Base-by-base conservation (phyloP, 1,140 invertebrate species). In the Monochamus saltuarius region DNA sequence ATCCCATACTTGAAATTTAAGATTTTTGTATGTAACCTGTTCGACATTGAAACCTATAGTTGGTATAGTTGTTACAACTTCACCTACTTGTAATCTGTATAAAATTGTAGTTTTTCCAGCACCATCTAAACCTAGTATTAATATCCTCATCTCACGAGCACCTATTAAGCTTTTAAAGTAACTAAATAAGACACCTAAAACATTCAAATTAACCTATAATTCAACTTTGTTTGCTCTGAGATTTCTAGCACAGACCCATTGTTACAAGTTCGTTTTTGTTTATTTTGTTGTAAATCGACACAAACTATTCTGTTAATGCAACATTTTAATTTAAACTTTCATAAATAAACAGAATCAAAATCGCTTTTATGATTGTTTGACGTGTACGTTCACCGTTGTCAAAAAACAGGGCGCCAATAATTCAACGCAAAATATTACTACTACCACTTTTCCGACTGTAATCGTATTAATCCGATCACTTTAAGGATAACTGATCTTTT, bases 21-120 rank as follows among this genome's bases (percentile, higher is more conserved):
- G 81, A 82, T 97, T 97, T 83, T 95, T 95, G 77, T 95, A 96
- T 69, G 91, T 93, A 45, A 97, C 94, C 87, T 96, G 93, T 80
- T 97, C 94, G 70, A 97, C 95, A 81, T 97, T 97, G 77, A 97
- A 97, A n/a, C 95, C 95, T 75, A 98, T 97, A 8, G 95, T 98
- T 57, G 95, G 95, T 79, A 98, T 98, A 19, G 97, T 99, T n/a
- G 97, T 99, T 1, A 99, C 97, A 46, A 99, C 96, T 84, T 99
- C 97, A 16, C 97, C 97, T 60, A 99, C 97, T 86, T 99, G 96
- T 70, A 99, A 82, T 80, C 92, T 90, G 80, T 99, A 99, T 40
- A 99, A 81, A 80, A 99, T 99, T 51, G 97, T 99, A 7, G 97
- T 99, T 85, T 99, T 99, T 63, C 95, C 95, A 75, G 94, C 94